These are phyloP conservation scores for Acanthopagrus latus DNA, from an alignment of 2,797 vertebrate genomes.

Conservation along the genomic window DNA sequence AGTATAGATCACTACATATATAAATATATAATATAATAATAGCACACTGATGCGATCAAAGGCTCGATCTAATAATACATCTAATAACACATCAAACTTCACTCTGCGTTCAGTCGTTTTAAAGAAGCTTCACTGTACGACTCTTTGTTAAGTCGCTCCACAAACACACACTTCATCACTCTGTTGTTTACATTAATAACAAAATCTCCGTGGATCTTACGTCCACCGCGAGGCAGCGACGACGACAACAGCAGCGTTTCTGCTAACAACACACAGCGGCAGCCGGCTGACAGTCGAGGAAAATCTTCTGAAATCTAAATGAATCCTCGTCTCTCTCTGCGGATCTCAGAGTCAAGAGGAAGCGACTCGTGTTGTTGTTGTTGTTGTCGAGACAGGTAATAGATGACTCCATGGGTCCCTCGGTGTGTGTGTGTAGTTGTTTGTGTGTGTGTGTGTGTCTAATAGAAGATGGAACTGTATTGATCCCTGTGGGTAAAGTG, in stretches of 20 bases:
- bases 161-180: conserved; percentile 17
- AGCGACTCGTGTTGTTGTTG: neutral
- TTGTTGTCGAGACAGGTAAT: neutral
- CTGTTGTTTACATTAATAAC: neutral
- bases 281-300: neutral
- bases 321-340: neutral
- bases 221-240: neutral
- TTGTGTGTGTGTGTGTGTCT: conserved; percentile 20
- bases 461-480: conserved; percentile 6
- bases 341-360: neutral
- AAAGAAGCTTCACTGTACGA: neutral
- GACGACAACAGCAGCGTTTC: neutral
- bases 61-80: neutral
- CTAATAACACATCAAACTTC: neutral
- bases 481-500: conserved; percentile 16
- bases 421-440: neutral
- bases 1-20: neutral
- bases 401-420: conserved; percentile 2
- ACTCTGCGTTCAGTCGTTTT: neutral
- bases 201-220: neutral
- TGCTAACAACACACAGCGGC: neutral
- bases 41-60: neutral
- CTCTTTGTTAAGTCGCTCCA: too few relatives aligned
- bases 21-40: neutral
- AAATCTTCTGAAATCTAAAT: neutral